Conservation (phyloP, 1,140 invertebrate species). For the Pseudachorutes palmiensis region DNA sequence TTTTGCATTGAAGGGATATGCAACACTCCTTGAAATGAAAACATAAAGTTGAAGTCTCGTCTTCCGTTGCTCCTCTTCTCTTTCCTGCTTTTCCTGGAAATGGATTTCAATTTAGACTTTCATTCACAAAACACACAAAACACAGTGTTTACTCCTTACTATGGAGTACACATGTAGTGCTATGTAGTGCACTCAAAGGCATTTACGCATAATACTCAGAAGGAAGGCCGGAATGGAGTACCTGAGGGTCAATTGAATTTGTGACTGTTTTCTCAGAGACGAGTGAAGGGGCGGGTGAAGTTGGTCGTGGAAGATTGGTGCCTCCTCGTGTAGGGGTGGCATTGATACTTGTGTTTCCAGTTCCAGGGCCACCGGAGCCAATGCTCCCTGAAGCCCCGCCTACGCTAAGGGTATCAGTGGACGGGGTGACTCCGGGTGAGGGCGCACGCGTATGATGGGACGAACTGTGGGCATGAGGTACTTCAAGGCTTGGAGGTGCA, state of each 20-base stretch:
- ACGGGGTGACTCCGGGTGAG: slow-evolving; percentile 21
- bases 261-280: slow-evolving; percentile 62
- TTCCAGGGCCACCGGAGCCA: slow-evolving; percentile 20
- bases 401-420: slow-evolving; percentile 28
- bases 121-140: background rate
- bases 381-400: slow-evolving; percentile 15
- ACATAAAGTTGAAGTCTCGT: slow-evolving; percentile 92
- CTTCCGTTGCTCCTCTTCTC: slow-evolving; percentile 88
- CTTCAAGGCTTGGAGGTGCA: slow-evolving; percentile 12
- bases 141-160: no score
- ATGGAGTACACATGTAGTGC: no score
- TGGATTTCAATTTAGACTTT: background rate
- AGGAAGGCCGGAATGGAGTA: slow-evolving; percentile 14
- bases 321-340: slow-evolving; percentile 43
- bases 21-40: slow-evolving; percentile 94
- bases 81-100: slow-evolving; percentile 67
- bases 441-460: slow-evolving; percentile 18
- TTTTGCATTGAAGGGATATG: slow-evolving; percentile 99
- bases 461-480: slow-evolving; percentile 18
- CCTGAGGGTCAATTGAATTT: slow-evolving; percentile 38
- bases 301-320: slow-evolving; percentile 62
- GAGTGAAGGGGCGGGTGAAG: slow-evolving; percentile 72
- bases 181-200: no score
- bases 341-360: slow-evolving; percentile 14
- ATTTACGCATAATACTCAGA: no score